Base-by-base conservation (phyloP, 2,113 vertebrate species). In the Epinephelus lanceolatus region DNA sequence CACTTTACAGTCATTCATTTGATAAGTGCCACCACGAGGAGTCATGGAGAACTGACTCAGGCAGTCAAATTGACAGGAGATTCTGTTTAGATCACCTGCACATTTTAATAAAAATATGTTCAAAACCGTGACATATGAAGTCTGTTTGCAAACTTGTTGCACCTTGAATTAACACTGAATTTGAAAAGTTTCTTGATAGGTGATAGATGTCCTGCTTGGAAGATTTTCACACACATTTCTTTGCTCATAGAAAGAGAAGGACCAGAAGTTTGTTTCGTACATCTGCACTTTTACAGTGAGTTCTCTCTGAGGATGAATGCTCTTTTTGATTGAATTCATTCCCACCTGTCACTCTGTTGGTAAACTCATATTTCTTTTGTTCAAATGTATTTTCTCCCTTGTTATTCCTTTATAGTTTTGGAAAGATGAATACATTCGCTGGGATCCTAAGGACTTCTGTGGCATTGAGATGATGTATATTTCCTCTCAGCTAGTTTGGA, bases 261-360 rank as follows among this genome's bases (percentile, higher is more conserved):
- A 88, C 3, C 92, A 92, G 76, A 76, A 3, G 3, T 92, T 93
- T 3, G 2, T 89, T 30, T 57, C 88, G 21, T 89, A 89, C 14
- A 23, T 93, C 74, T 91, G 91, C 88, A 56, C 80, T 19, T 15
- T n/a, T 9, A 61, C 62, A 77, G 92, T 90, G 55, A 85, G 88
- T 83, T 65, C 23, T 68, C 10, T 52, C 10, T 25, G 3, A 67
- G 6, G 21, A 59, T 63, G 21, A 59, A 42, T 4, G 5, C n/a
- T 12, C 3, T 13, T 68, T 51, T 52, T 13, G 10, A 21, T 30
- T 27, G 5, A 72, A 19, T 71, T 3, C 17, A 21, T 30, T 15
- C 1, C 0, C 45, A 40, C 10, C 17, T 27, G 9, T 10, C 56
- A 47, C 40, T 49, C 23, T 21, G 25, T 21, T 69, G 4, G 25